phyloP scores from a whole-genome alignment of 2,113 vertebrate genomes.

The Ginglymostoma cirratum region DNA sequence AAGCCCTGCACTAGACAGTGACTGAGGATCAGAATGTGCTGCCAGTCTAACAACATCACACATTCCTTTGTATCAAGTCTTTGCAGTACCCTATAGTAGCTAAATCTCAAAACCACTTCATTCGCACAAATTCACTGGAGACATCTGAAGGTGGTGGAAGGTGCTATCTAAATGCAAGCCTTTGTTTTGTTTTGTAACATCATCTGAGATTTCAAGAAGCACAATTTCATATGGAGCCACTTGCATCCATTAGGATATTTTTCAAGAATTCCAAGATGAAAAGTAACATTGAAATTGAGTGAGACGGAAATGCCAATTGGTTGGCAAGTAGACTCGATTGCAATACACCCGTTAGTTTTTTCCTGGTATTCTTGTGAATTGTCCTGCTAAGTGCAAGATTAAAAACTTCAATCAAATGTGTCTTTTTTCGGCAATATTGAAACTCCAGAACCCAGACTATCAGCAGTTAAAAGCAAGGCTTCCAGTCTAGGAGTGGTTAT shows the following conservation, averaged over 20 bases:
- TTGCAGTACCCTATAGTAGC: not conserved
- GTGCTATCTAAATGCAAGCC: not conserved
- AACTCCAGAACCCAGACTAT: not conserved
- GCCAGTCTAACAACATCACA: not conserved
- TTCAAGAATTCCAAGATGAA: no score
- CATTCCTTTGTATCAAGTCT: not conserved
- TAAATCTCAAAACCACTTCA: not conserved
- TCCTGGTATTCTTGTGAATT: no score
- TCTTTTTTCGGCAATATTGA: not conserved
- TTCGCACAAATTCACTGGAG: not conserved
- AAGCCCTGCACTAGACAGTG: not conserved
- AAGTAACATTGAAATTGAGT: not conserved
- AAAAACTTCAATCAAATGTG: no score
- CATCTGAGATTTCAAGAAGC: not conserved
- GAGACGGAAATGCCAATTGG: no score
- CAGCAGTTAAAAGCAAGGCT: not conserved
- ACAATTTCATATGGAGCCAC: not conserved
- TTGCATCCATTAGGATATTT: no score
- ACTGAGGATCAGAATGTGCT: not conserved
- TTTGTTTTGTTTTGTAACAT: not conserved
- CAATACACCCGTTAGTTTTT: no score
- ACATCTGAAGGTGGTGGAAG: not conserved
- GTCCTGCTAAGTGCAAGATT: no score
- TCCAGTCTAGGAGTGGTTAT: not conserved
- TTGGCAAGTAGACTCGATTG: no score